Percentiles rank a stretch among this genome's conserved stretches.
Evolutionary conservation across 2,113 vertebrate genomes (phyloP).

Genomic region (Poeciliopsis retropinna): DNA sequence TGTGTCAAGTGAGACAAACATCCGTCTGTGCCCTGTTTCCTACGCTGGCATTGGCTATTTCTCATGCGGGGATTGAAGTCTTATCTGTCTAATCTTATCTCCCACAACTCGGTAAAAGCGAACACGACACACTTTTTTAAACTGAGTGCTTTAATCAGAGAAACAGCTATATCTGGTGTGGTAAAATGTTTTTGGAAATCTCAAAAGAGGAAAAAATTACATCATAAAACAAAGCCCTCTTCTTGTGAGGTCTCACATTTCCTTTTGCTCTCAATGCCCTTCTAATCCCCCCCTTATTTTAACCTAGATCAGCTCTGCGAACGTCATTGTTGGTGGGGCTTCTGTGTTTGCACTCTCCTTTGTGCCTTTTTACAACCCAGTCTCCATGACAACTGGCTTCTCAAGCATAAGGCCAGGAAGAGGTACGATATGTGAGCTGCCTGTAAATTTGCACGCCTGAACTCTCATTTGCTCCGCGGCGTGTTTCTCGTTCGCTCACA

Average conservation of each 20-base stretch:
- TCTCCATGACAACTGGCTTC: slow-evolving; percentile 92
- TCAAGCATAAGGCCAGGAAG: slow-evolving; percentile 74
- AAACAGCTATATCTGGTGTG: slow-evolving; percentile 9
- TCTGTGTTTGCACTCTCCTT: slow-evolving; percentile 51
- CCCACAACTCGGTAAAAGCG: neutral
- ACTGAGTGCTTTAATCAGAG: slow-evolving; percentile 18
- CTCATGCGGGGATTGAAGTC: slow-evolving; percentile 4
- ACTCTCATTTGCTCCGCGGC: slow-evolving; percentile 5
- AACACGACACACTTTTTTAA: slow-evolving; percentile 1
- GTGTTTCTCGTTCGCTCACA: slow-evolving; percentile 5
- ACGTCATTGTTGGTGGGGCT: slow-evolving; percentile 44
- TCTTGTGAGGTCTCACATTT: neutral
- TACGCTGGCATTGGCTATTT: neutral
- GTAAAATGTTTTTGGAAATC: neutral
- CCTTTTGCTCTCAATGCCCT: neutral
- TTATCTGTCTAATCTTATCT: slow-evolving; percentile 29
- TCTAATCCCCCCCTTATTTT: neutral
- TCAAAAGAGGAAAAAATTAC: neutral
- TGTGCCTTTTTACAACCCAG: slow-evolving; percentile 79
- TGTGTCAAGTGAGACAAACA: neutral
- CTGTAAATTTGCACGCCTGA: slow-evolving; percentile 66
- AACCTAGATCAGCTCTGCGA: slow-evolving; percentile 6
- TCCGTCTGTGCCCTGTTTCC: slow-evolving; percentile 6
- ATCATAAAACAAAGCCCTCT: neutral
- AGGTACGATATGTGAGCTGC: slow-evolving; percentile 78